Evolutionary conservation across 2,113 vertebrate species (phyloP), one percentile per base, ranked within the genome.

Genomic region (Dinomys branickii): DNA sequence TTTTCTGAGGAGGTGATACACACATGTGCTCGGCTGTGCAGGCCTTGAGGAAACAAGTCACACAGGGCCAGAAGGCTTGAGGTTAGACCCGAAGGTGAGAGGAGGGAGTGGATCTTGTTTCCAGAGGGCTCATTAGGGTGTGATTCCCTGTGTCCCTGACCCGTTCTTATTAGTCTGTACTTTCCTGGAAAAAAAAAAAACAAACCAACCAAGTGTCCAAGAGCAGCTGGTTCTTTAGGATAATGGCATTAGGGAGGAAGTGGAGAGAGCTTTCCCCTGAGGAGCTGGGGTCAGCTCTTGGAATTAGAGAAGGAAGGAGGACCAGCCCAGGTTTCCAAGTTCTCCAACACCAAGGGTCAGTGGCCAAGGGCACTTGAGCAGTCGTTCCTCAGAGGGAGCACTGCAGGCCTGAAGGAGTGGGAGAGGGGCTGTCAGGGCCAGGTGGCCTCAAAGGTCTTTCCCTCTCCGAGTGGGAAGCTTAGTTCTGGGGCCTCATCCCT

Each of bases 11-110:
- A 89, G 47, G 33, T 69, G 71, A 63, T 9, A 26, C 3, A 59
- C 44, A 86, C 78, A 59, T 7, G 22, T 65, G 30, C 52, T 69
- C 38, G 54, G 83, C 38, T 41, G 65, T 30, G 52, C 50, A 12
- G 80, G 75, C 90, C 75, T 91, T 30, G 80, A 77, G 54, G 35
- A 96, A 82, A 52, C 67, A 86, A 56, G 78, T 20, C 63, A 20
- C 1, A 24, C 2, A 3, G 24, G 88, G 41, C 67, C 65, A 47
- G 61, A 81, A 50, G 50, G 81, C 75, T 67, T 35, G 59, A 87
- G 95, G 85, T 94, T 38, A 85, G 94, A 83, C 54, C 71, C 56
- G 44, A 65, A 90, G 85, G 95, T 80, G 77, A 7, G 58, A 65
- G 35, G 61, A 81, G 80, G 61, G 26, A 26, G 41, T 17, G 22